Base-by-base conservation (phyloP, 2,113 vertebrate species). In the Etia nguti region DNA sequence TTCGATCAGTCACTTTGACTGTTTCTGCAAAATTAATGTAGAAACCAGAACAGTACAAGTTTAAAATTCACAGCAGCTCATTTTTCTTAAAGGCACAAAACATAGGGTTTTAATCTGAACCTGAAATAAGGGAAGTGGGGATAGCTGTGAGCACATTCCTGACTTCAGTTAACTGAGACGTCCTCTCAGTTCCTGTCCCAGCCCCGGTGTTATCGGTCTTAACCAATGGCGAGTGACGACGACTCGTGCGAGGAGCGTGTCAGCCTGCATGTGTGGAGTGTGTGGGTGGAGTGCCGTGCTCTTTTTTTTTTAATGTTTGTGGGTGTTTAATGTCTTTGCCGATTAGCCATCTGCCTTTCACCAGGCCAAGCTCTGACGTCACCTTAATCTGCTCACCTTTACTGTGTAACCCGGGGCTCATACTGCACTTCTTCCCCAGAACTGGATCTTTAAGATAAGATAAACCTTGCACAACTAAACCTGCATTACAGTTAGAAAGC, bases 341-440 rank as follows among this genome's bases (percentile, higher is more conserved):
- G 93, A 96, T 97, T 96, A 96, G 91, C 95, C 93, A 91, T 93
- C 95, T 96, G 94, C 68, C 89, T 82, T 13, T 80, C 83, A 92
- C 50, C 80, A 24, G 80, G 80, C 82, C 89, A 80, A 89, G 88
- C 36, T 48, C 80, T 94, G 92, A 95, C 86, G 92, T 96, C 95
- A 93, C 29, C 84, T 29, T 95, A 94, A 95, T 95, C 95, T 87
- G 87, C 82, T 93, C 90, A 89, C 85, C 84, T 90, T 62, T 80
- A 73, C 77, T 88, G 59, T 70, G 68, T 85, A 87, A 92, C 88
- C 60, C 38, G 24, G 80, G n/a, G 18, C 82, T 90, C 48, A 1
- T 29, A 41, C 81, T 38, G n/a, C 4, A 24, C 9, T 54, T 81
- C 48, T 13, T 57, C 22, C 10, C 3, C 84, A 80, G 22, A 81